Evolutionary conservation across 2,113 vertebrate species (phyloP), one percentile per base, ranked within the genome.

Genomic region (Pedetes capensis): DNA sequence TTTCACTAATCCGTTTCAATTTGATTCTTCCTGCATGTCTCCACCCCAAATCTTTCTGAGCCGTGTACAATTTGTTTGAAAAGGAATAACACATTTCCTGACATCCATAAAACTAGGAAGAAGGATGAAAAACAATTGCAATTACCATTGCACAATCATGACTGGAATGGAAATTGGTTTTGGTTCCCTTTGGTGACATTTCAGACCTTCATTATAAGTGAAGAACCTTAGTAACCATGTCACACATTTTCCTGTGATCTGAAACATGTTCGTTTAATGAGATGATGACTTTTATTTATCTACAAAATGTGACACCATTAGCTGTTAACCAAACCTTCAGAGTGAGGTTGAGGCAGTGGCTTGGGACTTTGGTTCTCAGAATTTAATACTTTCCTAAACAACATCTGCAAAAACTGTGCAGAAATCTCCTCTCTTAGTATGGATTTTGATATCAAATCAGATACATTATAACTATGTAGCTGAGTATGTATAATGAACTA

Each of bases 241-340:
- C 94, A 93, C 66, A 90, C 81, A 91, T 88, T 95, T 92, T 89
- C 80, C 87, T 27, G 32, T 90, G 64, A 3, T 42, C 83, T 92
- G 53, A 94, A 95, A 95, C 89, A 72, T 27, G 87, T 37, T 66
- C 39, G 78, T 83, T 94, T 94, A 93, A 96, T 83, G 84, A 97
- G 71, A 78, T 49, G 25, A 91, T 88, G 78, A 81, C 91, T 72
- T 97, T 96, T 95, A 83, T 95, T 96, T 96, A 92, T 92, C 91
- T 91, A 63, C 39, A 89, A 84, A 93, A 92, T 90, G 80, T 95
- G 95, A 95, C 68, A 63, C 87, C 76, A 92, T 92, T 96, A 96
- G 49, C 63, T 85, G n/a, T 91, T 95, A 93, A 59, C 47, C 88
- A 95, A 96, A 96, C 81, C 90, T 20, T 86, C 39, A 81, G 53